phyloP scores from a whole-genome alignment of 2,797 vertebrate genomes.

The Leontocebus nigricollis region DNA sequence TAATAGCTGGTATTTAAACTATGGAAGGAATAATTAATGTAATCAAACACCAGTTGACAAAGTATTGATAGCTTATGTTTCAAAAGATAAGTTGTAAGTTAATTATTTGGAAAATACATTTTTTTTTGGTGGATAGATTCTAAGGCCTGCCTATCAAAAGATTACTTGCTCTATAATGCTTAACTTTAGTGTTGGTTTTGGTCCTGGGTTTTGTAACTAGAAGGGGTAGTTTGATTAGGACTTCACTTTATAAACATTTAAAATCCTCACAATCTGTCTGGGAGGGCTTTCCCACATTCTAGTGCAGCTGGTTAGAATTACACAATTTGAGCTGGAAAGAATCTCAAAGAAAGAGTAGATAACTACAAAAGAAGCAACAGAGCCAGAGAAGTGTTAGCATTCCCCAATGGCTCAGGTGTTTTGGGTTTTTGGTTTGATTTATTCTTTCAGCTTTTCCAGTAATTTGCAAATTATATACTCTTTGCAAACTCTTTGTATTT shows the following conservation, averaged over 20 bases:
- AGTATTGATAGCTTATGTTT: not conserved
- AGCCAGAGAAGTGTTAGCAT: not conserved
- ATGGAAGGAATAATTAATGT: not conserved
- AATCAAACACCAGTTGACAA: not conserved
- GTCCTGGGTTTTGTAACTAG: constrained; percentile 17
- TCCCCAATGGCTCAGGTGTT: not conserved
- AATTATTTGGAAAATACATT: not conserved
- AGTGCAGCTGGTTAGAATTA: not conserved
- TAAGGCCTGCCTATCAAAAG: not conserved
- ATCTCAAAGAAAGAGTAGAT: not conserved
- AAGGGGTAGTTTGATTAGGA: not conserved
- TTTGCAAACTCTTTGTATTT: not conserved
- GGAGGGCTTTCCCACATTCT: not conserved
- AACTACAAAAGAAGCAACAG: not conserved
- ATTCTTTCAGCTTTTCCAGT: not conserved
- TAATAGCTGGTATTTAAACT: constrained; percentile 30
- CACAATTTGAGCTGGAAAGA: not conserved
- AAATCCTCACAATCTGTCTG: not conserved
- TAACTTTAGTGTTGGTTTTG: constrained; percentile 12
- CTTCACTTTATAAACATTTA: not conserved
- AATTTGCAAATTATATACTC: not conserved
- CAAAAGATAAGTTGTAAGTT: not conserved
- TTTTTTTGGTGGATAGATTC: not conserved
- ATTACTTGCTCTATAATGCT: not conserved
- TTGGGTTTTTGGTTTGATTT: not conserved